Evolutionary conservation across 1,140 invertebrate genomes (phyloP), one percentile per base, ranked within the genome.

Genomic region (Aphelenchoides besseyi): DNA sequence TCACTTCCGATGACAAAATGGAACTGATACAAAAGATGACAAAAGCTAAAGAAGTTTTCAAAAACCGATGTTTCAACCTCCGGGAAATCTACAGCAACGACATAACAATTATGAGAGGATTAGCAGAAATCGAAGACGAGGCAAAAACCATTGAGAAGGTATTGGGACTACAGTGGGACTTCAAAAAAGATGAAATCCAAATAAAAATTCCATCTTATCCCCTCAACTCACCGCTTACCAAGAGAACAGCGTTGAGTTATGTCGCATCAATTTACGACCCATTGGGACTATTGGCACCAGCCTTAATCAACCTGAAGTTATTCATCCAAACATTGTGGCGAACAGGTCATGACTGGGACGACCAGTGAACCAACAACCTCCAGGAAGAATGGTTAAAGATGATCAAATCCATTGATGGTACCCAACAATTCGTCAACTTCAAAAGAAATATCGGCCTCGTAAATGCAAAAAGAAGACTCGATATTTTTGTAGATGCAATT

Each of bases 221-320:
- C 41, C 41, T 48, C 57, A 59, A 59, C 9, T 48, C n/a, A 9
- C 9, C 9, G 41, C 8, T 59, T 8, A 59, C 57, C 9, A 59
- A 59, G 18, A 18, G 57, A 59, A 59, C 18, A 18, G 23, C 23
- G 30, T 8, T 59, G 23, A 9, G 9, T 59, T 26, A 59, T 41
- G 9, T 59, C 57, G 57, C 9, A 41, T 9, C 9, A 18, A 9
- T 59, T 41, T 59, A 59, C 23, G 57, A 59, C 30, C 57, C 57
- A 9, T 18, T 59, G 8, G 57, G 57, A 59, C 30, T 59, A 9
- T 26, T 59, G 23, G 8, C 18, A 9, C 57, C 57, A 59, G 23
- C 57, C 9, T 8, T 59, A 16, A 8, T 59, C 8, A 8, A 9
- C 8, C 23, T 59, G 8, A 59, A 59, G 18, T 18, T 9, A 9